phyloP scores from a whole-genome alignment of 2,113 vertebrate species.

The Aleadryas rufinucha region DNA sequence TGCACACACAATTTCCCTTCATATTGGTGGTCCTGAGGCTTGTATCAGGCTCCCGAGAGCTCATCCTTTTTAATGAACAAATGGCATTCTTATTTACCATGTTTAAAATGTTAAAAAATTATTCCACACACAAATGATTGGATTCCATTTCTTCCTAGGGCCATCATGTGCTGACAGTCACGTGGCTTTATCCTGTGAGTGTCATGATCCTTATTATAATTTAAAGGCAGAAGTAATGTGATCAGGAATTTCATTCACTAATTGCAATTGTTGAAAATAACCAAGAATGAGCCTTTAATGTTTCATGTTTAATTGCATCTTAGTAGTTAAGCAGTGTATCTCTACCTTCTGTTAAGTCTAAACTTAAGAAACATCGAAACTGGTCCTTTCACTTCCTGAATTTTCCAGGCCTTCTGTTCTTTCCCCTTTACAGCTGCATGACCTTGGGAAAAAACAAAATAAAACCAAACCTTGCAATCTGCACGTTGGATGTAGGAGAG shows the following conservation, averaged over 20 bases:
- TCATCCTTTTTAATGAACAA: background rate
- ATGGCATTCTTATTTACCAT: background rate
- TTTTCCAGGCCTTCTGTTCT: background rate
- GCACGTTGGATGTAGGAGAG: background rate
- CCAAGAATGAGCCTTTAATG: background rate
- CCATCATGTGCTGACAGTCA: rapidly evolving
- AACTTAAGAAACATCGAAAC: background rate
- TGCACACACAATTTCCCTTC: background rate
- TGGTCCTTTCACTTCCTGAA: background rate
- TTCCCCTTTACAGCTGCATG: background rate
- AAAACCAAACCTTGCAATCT: background rate
- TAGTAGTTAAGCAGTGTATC: background rate
- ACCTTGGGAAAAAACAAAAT: background rate
- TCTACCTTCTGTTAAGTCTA: background rate
- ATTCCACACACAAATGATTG: background rate
- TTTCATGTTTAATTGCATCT: background rate
- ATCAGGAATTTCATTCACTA: background rate
- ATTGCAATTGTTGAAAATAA: background rate
- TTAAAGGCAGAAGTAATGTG: background rate
- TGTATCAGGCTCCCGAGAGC: background rate
- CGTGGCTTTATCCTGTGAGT: background rate
- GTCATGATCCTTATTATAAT: background rate
- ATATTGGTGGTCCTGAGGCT: background rate
- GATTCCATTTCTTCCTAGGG: background rate
- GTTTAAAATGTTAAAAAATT: background rate